Evolutionary conservation across 1,140 invertebrate species (phyloP), one percentile per base, ranked within the genome.

Genomic region (Helicoverpa zea): DNA sequence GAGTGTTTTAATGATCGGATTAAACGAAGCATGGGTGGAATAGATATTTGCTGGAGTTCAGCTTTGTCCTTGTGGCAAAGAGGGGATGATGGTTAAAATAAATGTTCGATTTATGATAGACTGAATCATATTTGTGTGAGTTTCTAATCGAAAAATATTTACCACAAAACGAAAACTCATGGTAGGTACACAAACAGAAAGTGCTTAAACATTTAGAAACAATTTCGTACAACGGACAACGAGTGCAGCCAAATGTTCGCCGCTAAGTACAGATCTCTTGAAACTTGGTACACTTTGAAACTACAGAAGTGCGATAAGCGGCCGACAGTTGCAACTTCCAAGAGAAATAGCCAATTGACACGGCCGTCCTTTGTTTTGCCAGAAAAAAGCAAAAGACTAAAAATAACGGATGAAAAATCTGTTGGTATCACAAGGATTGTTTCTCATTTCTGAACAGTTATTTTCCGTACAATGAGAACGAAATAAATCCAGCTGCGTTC

Each of bases 401-500:
- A 63, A 61, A 47, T 47, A 49, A 75, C 66, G 49, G 23, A 70
- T 70, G 66, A 70, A 70, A 70, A 52, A 70, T 30, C 66, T 52
- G 47, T n/a, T 52, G 18, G 18, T 52, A 52, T 70, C 66, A 16
- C 56, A 13, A 61, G 11, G 29, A 18, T 23, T 61, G 58, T 51
- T 63, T 61, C 18, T 51, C 73, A 29, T 61, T 75, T 47, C 35
- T 59, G 49, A 51, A 52, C 66, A 18, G 10, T 70, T 54, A 52
- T 58, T n/a, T 68, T 49, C 14, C 35, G 52, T 23, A 59, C 54
- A 70, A 70, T 70, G 43, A 47, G 61, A 54, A 64, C 56, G 54
- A 75, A 79, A 68, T 79, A 79, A 79, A 79, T 47, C 64, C 76
- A 35, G 61, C 49, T 56, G 63, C 64, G 52, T 70, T 79, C 77